Evolutionary conservation across 2,797 vertebrate genomes (phyloP).

Genomic region (Poeciliopsis presidionis): DNA sequence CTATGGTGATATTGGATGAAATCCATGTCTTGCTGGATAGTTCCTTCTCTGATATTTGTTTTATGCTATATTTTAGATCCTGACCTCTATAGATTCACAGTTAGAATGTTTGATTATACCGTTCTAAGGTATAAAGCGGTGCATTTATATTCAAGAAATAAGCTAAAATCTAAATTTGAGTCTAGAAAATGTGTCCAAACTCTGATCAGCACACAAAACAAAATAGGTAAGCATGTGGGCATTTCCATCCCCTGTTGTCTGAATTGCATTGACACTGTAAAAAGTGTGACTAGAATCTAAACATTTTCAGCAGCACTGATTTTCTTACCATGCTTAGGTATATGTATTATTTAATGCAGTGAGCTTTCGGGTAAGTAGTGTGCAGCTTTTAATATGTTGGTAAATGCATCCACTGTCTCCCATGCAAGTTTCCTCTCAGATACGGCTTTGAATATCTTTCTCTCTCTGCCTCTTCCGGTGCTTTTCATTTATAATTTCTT

Average conservation of each 20-base stretch:
- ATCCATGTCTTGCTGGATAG: neutral
- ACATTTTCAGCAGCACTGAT: neutral
- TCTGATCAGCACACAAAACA: neutral
- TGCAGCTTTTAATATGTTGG: neutral
- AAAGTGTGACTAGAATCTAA: neutral
- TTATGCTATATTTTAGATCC: neutral
- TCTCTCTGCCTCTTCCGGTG: constrained; percentile 6
- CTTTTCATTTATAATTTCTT: constrained; percentile 23
- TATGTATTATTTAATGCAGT: neutral
- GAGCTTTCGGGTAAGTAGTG: neutral
- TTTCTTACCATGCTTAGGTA: neutral
- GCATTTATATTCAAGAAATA: neutral
- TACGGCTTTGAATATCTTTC: neutral
- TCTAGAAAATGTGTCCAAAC: neutral
- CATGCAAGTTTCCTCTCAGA: neutral
- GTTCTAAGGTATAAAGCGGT: neutral
- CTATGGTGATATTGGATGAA: neutral
- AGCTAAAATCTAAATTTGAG: neutral
- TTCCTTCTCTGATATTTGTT: constrained; percentile 15
- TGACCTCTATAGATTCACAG: neutral
- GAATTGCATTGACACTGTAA: neutral
- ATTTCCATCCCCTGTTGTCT: neutral
- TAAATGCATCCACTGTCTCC: neutral
- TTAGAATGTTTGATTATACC: neutral
- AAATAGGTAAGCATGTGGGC: neutral